Evolutionary conservation across 2,113 vertebrate genomes (phyloP).

Genomic region (Siniperca chuatsi): DNA sequence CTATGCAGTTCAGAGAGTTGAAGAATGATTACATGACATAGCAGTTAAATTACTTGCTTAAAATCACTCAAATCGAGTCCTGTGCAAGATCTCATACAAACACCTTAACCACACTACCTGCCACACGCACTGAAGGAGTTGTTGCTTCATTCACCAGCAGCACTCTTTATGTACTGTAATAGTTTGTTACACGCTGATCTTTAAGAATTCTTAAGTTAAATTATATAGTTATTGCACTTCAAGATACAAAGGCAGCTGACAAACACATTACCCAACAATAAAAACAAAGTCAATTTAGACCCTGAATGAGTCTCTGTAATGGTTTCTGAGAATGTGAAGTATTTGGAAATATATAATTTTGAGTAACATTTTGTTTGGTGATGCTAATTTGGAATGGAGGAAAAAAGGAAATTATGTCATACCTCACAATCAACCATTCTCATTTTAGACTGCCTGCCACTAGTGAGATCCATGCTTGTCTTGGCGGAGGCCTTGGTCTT

Average conservation of each 20-base stretch:
- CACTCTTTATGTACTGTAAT: conserved; percentile 43
- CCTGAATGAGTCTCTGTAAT: conserved; percentile 47
- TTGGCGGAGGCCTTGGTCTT: conserved; percentile 52
- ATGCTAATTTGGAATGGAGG: conserved; percentile 45
- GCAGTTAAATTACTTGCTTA: conserved; percentile 39
- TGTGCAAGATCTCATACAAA: conserved; percentile 40
- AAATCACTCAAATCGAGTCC: conserved; percentile 36
- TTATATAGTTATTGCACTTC: conserved; percentile 80
- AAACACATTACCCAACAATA: conserved; percentile 54
- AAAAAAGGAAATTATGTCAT: conserved; percentile 38
- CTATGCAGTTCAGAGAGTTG: conserved; percentile 19
- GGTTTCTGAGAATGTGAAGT: conserved; percentile 23
- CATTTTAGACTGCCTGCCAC: conserved; percentile 43
- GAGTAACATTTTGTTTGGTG: conserved; percentile 18
- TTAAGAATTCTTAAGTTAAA: conserved; percentile 76
- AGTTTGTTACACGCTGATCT: conserved; percentile 59
- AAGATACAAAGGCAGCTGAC: conserved; percentile 62
- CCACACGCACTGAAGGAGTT: conserved; percentile 39
- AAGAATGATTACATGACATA: conserved; percentile 34
- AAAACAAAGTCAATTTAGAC: conserved; percentile 57
- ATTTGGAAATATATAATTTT: conserved; percentile 27
- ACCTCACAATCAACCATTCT: conserved; percentile 33
- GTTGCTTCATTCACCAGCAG: conserved; percentile 51
- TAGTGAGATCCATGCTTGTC: conserved; percentile 52
- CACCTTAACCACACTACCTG: conserved; percentile 31